Conservation (phyloP, 64 coral and sea anemone species). For the Montipora efflorescens region DNA sequence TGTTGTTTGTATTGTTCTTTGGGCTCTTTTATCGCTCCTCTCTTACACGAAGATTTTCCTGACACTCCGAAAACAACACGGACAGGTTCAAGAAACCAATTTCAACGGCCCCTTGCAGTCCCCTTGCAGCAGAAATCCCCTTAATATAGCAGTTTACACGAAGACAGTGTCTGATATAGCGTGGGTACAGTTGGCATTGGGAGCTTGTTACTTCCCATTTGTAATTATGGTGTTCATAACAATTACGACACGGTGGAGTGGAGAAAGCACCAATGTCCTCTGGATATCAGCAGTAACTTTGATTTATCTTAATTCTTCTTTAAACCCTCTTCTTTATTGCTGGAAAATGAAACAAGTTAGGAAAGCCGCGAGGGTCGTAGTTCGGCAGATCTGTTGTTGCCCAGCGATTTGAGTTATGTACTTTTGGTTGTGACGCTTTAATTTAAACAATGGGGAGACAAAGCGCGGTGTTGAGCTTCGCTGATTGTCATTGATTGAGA, state of each 20-base stretch:
- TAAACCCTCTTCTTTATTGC: slow-evolving; percentile 31
- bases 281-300: not conserved
- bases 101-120: not conserved
- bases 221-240: not conserved
- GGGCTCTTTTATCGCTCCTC: not conserved
- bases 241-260: not conserved
- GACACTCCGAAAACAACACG: not conserved
- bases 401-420: not conserved
- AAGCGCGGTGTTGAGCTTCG: too few species aligned
- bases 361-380: not conserved
- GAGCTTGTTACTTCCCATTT: not conserved
- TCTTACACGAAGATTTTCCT: not conserved
- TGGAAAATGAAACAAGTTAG: slow-evolving; percentile 19
- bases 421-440: too few species aligned
- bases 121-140: not conserved
- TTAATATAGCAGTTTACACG: not conserved
- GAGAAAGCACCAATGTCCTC: not conserved
- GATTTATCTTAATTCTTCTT: slow-evolving; percentile 11
- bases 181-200: slow-evolving; percentile 9
- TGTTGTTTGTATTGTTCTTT: not conserved
- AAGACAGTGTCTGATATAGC: slow-evolving; percentile 1
- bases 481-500: too few species aligned
- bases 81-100: not conserved
- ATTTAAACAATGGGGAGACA: too few species aligned
- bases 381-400: not conserved